Conservation (phyloP, 1,140 invertebrate species). For the Drosophila parabipectinata region DNA sequence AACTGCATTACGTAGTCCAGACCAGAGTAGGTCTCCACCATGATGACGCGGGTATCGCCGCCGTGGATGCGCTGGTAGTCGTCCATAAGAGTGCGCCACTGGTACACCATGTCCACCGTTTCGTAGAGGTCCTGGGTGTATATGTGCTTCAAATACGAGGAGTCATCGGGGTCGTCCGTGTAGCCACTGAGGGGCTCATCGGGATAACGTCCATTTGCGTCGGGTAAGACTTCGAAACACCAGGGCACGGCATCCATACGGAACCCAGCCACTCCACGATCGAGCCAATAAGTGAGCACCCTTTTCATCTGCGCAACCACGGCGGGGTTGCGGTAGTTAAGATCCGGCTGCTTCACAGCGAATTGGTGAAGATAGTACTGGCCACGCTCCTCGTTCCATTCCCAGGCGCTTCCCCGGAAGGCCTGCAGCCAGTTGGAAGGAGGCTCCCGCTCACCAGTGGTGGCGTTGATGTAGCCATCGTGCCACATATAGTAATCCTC, state of each 20-base stretch:
- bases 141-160: constrained; percentile 86
- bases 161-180: constrained; percentile 84
- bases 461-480: constrained; percentile 83
- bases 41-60: constrained; percentile 87
- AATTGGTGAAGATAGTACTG: constrained; percentile 90
- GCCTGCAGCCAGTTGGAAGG: constrained; percentile 89
- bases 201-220: constrained; percentile 84
- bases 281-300: constrained; percentile 90
- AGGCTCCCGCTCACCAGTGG: constrained; percentile 70
- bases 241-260: constrained; percentile 87
- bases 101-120: constrained; percentile 86
- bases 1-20: constrained; percentile 85
- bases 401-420: constrained; percentile 87
- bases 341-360: constrained; percentile 87
- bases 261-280: constrained; percentile 91
- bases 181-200: constrained; percentile 86
- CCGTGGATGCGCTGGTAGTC: constrained; percentile 84
- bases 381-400: constrained; percentile 85
- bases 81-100: constrained; percentile 87
- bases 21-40: constrained; percentile 88
- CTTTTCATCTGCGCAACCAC: constrained; percentile 89
- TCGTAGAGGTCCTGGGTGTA: constrained; percentile 87
- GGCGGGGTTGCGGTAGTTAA: constrained; percentile 88
- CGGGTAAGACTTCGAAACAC: constrained; percentile 85
- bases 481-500: constrained; percentile 90